Evolutionary conservation across 2,113 vertebrate genomes (phyloP), one percentile per base, ranked within the genome.

Genomic region (Hoplias malabaricus): DNA sequence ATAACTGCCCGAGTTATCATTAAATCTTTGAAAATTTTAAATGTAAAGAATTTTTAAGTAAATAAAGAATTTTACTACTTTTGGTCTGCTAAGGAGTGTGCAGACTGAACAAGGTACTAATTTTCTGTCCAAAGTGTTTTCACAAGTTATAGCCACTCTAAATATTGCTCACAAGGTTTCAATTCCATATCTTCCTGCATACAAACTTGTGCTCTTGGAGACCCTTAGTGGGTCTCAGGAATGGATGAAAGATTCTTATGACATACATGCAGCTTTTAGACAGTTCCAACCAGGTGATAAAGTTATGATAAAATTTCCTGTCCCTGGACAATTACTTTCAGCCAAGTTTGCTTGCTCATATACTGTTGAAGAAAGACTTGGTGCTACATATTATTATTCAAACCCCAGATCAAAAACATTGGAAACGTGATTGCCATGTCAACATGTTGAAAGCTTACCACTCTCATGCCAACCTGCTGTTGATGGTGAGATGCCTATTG

Each of bases 401-500:
- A 3, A 80, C 54, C 1, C n/a, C 65, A 7, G 71, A 80, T 6
- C n/a, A 23, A 4, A 48, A n/a, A 2, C 8, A 27, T 1, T 19
- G 43, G n/a, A 34, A 13, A 6, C 10, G 21, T 38, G 13, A 74
- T 13, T 75, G 78, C 62, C 71, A 75, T 2, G 56, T 75, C 31
- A 69, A 80, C 19, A n/a, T n/a, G n/a, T n/a, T n/a, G n/a, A n/a
- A n/a, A n/a, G n/a, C n/a, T n/a, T n/a, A n/a, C n/a, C n/a, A 75
- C 75, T 31, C 12, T 80, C 38, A 1, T 69, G 74, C 10, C 53
- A 73, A 27, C 7, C 36, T 13, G 11, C 36, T 19, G 9, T 11
- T 1, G 19, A 19, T 4, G 38, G 31, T 12, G 1, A 7, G 5
- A 25, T 8, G 21, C 13, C 8, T 27, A 21, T 16, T 8, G 48